These are phyloP conservation scores for Siniperca knerii DNA, from an alignment of 2,113 vertebrate species.

Conservation along the genomic window DNA sequence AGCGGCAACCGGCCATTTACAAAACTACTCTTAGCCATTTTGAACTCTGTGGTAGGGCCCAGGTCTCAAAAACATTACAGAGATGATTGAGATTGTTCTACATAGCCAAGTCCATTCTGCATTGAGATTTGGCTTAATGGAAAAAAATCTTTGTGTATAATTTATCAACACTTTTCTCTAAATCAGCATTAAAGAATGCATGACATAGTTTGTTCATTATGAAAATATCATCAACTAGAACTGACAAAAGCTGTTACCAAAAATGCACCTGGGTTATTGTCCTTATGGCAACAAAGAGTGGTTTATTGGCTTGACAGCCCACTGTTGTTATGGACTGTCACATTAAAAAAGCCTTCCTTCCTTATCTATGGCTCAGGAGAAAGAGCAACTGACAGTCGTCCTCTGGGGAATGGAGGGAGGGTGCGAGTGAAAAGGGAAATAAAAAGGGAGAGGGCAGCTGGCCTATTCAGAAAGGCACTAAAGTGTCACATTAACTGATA, in stretches of 20 bases:
- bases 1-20: conserved; percentile 35
- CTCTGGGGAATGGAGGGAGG: conserved; percentile 55
- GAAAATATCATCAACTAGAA: conserved; percentile 27
- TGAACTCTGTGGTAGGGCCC: conserved; percentile 8
- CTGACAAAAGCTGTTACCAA: conserved; percentile 33
- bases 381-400: conserved; percentile 68
- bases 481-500: conserved; percentile 70
- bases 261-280: conserved; percentile 50
- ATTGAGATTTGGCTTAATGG: not conserved
- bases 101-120: not conserved
- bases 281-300: conserved; percentile 48
- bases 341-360: conserved; percentile 64
- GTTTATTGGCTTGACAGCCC: conserved; percentile 57
- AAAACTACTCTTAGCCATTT: conserved; percentile 30
- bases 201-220: conserved; percentile 34
- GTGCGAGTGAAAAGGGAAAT: conserved; percentile 30
- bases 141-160: conserved; percentile 19
- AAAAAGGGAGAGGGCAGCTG: conserved; percentile 56
- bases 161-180: conserved; percentile 26
- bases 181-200: conserved; percentile 23
- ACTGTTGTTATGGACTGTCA: conserved; percentile 63
- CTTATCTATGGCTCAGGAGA: conserved; percentile 72
- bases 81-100: not conserved
- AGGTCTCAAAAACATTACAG: not conserved
- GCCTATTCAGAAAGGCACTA: conserved; percentile 54